Percentiles rank a stretch among this genome's conserved stretches.
Conservation (phyloP, 2,113 vertebrate genomes). For the human region GRCh38 chr2:200177501-200178000, state of each 20-base stretch:
- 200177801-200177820: not conserved
- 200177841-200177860: slow-evolving; percentile 22
- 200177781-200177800: not conserved
- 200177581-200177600: not conserved
- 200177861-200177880: slow-evolving; percentile 13
- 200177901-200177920: not conserved
- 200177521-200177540: not conserved
- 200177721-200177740: not conserved
- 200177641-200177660: not conserved
- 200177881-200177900: slow-evolving; percentile 46
- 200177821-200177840: not conserved
- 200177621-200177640: not conserved
- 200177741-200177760: not conserved
- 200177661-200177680: not conserved
- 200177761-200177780: not conserved
- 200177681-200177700: not conserved
- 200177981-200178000: not conserved
- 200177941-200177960: not conserved
- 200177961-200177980: not conserved
- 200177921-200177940: not conserved
- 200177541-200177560: not conserved
- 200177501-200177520: not conserved
- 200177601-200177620: not conserved
- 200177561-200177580: not conserved
- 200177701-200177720: not conserved